These are phyloP conservation scores for Calidris pygmaea DNA, from an alignment of 2,113 vertebrate species.

Conservation along the genomic window DNA sequence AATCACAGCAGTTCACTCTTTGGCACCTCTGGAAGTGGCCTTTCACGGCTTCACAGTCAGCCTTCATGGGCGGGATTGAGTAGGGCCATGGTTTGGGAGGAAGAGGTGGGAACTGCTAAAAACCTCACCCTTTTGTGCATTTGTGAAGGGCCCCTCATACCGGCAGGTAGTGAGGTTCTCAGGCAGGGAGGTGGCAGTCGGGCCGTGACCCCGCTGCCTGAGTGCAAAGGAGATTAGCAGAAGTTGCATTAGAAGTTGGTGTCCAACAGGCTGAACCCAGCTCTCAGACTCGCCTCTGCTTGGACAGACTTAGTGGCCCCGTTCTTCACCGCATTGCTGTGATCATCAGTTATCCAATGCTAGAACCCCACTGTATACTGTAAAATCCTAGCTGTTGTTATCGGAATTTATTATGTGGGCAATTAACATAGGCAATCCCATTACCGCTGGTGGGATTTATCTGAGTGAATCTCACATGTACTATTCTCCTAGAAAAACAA, in stretches of 20 bases:
- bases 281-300: neutral
- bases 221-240: neutral
- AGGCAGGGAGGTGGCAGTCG: neutral
- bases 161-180: neutral
- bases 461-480: conserved; percentile 25
- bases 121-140: neutral
- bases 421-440: conserved; percentile 33
- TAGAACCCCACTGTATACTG: neutral
- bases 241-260: neutral
- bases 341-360: neutral
- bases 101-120: neutral
- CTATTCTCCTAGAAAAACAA: conserved; percentile 34
- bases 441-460: conserved; percentile 16
- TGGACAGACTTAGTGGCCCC: neutral
- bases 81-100: neutral
- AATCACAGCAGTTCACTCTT: neutral
- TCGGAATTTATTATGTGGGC: neutral
- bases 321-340: neutral
- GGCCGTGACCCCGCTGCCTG: accelerated
- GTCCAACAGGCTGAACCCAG: neutral
- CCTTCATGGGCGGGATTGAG: neutral
- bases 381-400: neutral
- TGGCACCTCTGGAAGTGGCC: neutral
- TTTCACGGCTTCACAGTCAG: neutral
- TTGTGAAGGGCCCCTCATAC: neutral